phyloP scores from a whole-genome alignment of 2,113 vertebrate genomes.

The Cochlearius cochlearius region DNA sequence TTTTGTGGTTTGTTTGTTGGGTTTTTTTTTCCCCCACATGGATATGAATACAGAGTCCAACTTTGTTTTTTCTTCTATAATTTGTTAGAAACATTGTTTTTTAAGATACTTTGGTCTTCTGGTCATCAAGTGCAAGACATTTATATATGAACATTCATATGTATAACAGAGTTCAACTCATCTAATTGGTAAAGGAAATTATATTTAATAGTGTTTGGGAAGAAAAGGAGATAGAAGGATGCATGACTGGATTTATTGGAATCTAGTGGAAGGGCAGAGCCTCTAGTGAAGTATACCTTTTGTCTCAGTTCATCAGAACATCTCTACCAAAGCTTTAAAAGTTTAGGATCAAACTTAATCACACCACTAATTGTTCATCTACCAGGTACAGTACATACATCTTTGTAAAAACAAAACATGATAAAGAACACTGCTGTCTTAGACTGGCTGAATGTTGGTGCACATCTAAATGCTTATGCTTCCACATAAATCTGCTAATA shows the following conservation, averaged over 20 bases:
- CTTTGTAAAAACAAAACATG: background rate
- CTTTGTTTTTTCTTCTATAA: background rate
- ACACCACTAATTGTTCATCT: background rate
- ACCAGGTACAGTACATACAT: accelerated
- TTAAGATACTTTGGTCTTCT: background rate
- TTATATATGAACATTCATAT: background rate
- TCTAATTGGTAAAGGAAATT: background rate
- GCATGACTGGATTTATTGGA: background rate
- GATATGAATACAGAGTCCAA: background rate
- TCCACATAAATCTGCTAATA: background rate
- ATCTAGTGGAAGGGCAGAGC: background rate
- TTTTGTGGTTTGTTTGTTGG: background rate
- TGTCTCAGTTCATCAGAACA: background rate
- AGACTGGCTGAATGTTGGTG: background rate
- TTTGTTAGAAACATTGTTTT: background rate
- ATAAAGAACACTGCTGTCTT: background rate
- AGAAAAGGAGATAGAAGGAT: background rate
- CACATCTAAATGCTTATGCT: background rate
- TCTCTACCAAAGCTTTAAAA: background rate
- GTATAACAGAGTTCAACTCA: background rate
- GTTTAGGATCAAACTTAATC: background rate
- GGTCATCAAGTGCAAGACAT: background rate
- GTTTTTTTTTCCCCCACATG: background rate
- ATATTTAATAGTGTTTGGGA: background rate
- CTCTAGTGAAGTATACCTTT: background rate